Percentiles rank a stretch among this genome's conserved stretches.
Evolutionary conservation across 2,888 invertebrate genomes (phyloP).

Genomic region (Therioaphis trifolii): DNA sequence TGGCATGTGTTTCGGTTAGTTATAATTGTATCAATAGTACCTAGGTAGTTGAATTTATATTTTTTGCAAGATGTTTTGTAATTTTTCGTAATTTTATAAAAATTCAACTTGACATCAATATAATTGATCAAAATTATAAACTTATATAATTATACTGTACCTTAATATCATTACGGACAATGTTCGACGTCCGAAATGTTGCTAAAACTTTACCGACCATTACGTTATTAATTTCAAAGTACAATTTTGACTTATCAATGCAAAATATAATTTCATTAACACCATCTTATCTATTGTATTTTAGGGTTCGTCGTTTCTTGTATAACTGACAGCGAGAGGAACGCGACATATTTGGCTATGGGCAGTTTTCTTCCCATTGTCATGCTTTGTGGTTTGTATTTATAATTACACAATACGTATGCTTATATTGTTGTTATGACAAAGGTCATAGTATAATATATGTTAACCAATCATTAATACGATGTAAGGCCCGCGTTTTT

Average conservation of each 20-base stretch:
- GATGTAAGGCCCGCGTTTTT: no score
- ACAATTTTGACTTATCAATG: no score
- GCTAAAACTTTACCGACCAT: no score
- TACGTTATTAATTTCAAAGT: no score
- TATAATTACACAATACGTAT: background rate
- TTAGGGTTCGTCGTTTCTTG: slow-evolving; percentile 87
- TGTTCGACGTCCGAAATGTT: no score
- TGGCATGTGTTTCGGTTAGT: slow-evolving; percentile 91
- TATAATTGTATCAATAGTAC: slow-evolving; percentile 2
- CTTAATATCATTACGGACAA: no score
- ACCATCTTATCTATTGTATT: slow-evolving; percentile 63
- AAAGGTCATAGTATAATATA: background rate
- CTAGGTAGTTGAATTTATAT: background rate
- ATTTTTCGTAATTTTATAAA: no score
- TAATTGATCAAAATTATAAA: no score
- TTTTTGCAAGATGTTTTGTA: background rate
- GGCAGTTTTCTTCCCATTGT: slow-evolving; percentile 88
- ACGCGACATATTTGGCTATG: slow-evolving; percentile 85
- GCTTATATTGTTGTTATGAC: background rate
- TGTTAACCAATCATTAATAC: background rate
- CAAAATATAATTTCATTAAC: no score
- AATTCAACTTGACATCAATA: no score
- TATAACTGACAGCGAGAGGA: slow-evolving; percentile 82
- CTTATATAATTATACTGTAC: no score
- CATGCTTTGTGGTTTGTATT: slow-evolving; percentile 78